Percentiles rank a stretch among this genome's conserved stretches.
phyloP scores from a whole-genome alignment of 2,113 vertebrate genomes.

The Pardalotus punctatus region DNA sequence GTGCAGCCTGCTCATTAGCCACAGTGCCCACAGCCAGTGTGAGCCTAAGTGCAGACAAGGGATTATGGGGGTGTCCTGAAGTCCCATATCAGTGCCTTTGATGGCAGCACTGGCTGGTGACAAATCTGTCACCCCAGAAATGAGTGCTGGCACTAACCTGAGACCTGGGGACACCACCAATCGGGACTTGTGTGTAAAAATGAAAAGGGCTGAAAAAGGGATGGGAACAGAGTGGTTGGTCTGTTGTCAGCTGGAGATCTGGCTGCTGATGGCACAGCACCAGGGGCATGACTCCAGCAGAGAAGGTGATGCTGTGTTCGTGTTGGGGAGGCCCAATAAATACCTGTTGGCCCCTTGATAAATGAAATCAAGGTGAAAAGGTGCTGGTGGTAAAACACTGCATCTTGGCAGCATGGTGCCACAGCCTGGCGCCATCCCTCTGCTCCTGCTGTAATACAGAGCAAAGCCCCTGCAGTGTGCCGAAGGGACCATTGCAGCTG shows the following conservation, averaged over 20 bases:
- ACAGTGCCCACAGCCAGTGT: not conserved
- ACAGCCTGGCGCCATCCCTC: not conserved
- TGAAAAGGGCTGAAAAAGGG: not conserved
- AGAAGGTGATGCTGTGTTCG: not conserved
- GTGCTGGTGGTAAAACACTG: not conserved
- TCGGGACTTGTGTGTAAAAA: not conserved
- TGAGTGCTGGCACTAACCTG: not conserved
- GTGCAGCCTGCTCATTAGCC: not conserved
- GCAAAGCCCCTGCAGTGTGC: not conserved
- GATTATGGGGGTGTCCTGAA: not conserved
- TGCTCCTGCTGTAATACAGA: not conserved
- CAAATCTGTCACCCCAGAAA: fast-evolving
- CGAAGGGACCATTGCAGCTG: not conserved
- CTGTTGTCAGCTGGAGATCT: not conserved
- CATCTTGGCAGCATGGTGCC: not conserved
- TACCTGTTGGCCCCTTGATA: not conserved
- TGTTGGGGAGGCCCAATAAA: not conserved
- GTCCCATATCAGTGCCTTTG: fast-evolving
- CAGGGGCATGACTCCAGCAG: not conserved
- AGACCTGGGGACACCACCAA: not conserved
- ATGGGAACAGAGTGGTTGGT: not conserved
- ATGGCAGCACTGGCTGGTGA: not conserved
- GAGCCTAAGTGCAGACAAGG: not conserved
- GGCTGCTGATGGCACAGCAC: not conserved
- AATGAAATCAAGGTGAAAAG: not conserved